Evolutionary conservation across 2,113 vertebrate species (phyloP), one percentile per base, ranked within the genome.

Genomic region (Phrynocephalus versicolor): DNA sequence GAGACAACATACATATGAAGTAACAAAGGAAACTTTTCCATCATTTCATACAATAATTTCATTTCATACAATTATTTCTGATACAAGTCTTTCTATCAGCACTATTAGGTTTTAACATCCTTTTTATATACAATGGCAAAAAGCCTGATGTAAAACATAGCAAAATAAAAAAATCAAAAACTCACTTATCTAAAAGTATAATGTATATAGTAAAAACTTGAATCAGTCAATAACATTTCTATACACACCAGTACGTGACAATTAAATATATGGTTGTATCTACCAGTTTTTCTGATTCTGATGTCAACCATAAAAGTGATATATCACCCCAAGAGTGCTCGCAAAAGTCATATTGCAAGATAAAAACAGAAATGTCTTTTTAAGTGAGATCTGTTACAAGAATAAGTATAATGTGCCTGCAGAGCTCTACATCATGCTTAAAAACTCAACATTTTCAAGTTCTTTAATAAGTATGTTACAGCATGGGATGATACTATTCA

Each of bases 341-440:
- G 30, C 25, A 35, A 25, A 60, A 82, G 55, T 27, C 88, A 85
- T 80, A 88, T 85, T 86, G 92, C 82, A 86, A 90, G 80, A 92
- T 90, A n/a, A 2, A 81, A 82, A 87, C 88, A 87, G 75, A 88
- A 91, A 90, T 73, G 91, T 91, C 91, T 93, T 76, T 30, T 73
- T 87, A 91, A 88, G 87, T 35, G 13, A 90, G 87, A 81, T 85
- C 89, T 79, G 57, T 86, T 91, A 85, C 87, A 62, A 80, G 37
- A 85, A 84, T 80, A 88, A 90, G 90, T 81, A 6, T 81, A 89
- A 87, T 9, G 62, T 74, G 86, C 89, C 87, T 73, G 83, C 67
- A 30, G 58, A 45, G 82, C 83, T 79, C 45, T 85, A 88, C 88
- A 75, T 84, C 71, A 87, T 41, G 35, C 64, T 14, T n/a, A 62